Evolutionary conservation across 2,888 invertebrate species (phyloP), one percentile per base, ranked within the genome.

Genomic region (Drosophila neutralis): DNA sequence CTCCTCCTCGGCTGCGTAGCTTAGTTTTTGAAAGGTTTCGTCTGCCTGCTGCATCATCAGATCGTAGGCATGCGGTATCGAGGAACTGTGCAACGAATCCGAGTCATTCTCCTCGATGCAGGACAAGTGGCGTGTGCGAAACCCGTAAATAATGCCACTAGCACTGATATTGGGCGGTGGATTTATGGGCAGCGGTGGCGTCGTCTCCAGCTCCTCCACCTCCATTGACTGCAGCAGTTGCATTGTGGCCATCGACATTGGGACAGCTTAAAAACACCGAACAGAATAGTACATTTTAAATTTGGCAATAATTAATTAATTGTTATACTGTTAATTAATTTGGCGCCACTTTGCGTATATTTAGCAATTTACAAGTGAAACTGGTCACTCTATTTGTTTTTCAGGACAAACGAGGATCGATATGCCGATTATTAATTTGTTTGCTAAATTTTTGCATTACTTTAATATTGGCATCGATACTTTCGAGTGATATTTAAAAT

Each of bases 101-200:
- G 92, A 92, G 67, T 93, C 93, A 56, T 93, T 93, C 78, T 93
- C 93, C 68, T 93, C 92, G 58, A 93, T 93, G 75, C 93, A 93
- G 64, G 93, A 93, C 59, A 93, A 78, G 82, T 93, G 93, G 4
- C 93, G 87, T 18, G 92, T 92, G 36, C 93, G 92, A 81, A 92
- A 92, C 1, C 93, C 93, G 75, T 91, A 92, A 15, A 91, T 73
- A 24, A 91, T 89, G 15, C 90, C 91, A 53, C 63, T 78, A 49
- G 61, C 58, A 35, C 27, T 56, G 21, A 72, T 58, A 33, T 71
- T 79, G 8, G 75, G 75, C 24, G 81, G 73, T 11, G 76, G 75
- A 36, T 76, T 74, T 45, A 88, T 86, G 10, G 88, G 74, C 54
- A 78, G 54, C 58, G 82, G 84, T 13, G 80, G 91, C 65, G 78